These are phyloP conservation scores for Mercenaria mercenaria DNA, from an alignment of 1,140 invertebrate genomes.

Conservation along the genomic window DNA sequence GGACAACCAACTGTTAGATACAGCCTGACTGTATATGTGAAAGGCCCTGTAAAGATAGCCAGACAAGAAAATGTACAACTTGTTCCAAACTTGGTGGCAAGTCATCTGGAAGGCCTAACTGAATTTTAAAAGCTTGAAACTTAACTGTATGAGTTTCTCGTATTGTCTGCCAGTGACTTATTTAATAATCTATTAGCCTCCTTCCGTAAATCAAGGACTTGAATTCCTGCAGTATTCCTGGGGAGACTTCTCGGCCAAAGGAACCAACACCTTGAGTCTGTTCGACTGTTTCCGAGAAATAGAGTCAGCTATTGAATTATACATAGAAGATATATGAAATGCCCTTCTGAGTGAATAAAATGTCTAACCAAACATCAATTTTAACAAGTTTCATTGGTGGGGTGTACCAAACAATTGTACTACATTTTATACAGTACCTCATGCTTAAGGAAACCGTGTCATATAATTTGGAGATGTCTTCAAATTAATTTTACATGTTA, in stretches of 20 bases:
- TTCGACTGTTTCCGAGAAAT: constrained; percentile 9
- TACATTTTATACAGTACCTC: no score
- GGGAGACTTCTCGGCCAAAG: neutral
- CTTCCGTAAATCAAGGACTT: no score
- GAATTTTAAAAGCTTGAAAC: neutral
- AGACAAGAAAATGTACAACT: no score
- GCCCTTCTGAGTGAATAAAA: no score
- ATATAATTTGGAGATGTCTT: no score
- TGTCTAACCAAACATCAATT: no score
- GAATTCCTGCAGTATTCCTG: neutral
- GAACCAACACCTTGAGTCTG: neutral
- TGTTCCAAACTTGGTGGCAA: no score
- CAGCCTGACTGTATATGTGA: neutral
- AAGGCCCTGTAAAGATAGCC: neutral
- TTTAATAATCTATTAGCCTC: neutral
- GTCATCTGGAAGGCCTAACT: no score
- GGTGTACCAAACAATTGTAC: no score
- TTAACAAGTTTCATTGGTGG: no score
- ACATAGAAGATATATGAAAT: neutral
- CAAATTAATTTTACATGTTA: no score
- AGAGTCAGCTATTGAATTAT: neutral
- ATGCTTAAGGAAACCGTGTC: no score
- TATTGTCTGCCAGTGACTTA: neutral
- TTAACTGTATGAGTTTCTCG: neutral
- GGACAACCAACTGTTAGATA: neutral